Evolutionary conservation across 2,113 vertebrate species (phyloP).

Genomic region (Pollimyrus isidori): DNA sequence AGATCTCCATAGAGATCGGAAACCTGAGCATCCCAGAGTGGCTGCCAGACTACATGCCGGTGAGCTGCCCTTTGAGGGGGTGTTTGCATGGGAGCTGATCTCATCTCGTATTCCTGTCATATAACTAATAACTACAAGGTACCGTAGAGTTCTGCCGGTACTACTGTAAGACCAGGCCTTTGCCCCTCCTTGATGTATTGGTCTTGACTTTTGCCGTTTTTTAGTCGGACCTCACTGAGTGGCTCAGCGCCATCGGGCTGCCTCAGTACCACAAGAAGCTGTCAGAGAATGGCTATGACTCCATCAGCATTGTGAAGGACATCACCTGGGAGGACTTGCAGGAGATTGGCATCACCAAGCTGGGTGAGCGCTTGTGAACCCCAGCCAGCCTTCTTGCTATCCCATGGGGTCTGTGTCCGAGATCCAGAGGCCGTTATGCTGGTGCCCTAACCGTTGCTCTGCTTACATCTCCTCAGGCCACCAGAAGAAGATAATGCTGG

Average conservation of each 20-base stretch:
- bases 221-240: slow-evolving; percentile 80
- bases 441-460: background rate
- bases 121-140: background rate
- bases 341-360: slow-evolving; percentile 88
- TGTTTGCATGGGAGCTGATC: background rate
- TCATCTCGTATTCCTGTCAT: background rate
- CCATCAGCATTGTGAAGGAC: slow-evolving; percentile 82
- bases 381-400: background rate
- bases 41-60: slow-evolving; percentile 87
- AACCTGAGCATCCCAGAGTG: slow-evolving; percentile 86
- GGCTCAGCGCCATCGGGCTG: slow-evolving; percentile 84
- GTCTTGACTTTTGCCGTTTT: background rate
- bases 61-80: slow-evolving; percentile 43
- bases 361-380: slow-evolving; percentile 64
- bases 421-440: background rate
- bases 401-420: background rate
- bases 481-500: slow-evolving; percentile 95
- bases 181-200: background rate
- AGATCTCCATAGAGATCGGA: slow-evolving; percentile 84
- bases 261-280: slow-evolving; percentile 89
- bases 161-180: background rate
- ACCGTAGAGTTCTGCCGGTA: background rate
- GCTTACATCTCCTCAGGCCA: slow-evolving; percentile 63
- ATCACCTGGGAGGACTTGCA: slow-evolving; percentile 93
- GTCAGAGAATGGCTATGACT: slow-evolving; percentile 85